Conservation (phyloP, 2,888 invertebrate genomes). For the Cremastinae sp. region DNA sequence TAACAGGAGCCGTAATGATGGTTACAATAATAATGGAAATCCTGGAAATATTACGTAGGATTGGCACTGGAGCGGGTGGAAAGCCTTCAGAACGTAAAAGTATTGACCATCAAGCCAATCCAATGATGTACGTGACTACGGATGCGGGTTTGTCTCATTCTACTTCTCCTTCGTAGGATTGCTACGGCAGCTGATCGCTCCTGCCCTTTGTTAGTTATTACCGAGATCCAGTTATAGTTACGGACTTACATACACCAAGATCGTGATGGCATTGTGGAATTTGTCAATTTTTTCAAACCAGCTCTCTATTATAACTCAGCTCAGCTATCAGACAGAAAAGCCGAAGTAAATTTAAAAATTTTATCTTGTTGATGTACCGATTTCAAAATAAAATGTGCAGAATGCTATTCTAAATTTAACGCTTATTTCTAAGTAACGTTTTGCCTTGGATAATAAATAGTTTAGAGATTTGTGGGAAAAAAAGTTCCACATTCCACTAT, state of each 20-base stretch:
- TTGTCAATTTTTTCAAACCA: constrained; percentile 28
- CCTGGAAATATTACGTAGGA: constrained; percentile 50
- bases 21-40: constrained; percentile 67
- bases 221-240: constrained; percentile 61
- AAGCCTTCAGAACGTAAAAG: constrained; percentile 39
- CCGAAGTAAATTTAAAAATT: constrained; percentile 13
- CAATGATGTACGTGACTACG: constrained; percentile 64
- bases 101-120: constrained; percentile 56
- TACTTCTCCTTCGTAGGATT: constrained; percentile 3
- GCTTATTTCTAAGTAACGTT: no score
- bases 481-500: no score
- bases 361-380: background rate
- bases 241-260: constrained; percentile 26
- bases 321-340: constrained; percentile 19
- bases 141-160: constrained; percentile 61
- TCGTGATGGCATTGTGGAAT: constrained; percentile 57
- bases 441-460: no score
- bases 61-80: constrained; percentile 20
- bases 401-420: no score
- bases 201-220: constrained; percentile 58
- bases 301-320: constrained; percentile 7
- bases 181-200: constrained; percentile 57
- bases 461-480: no score
- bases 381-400: no score
- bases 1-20: constrained; percentile 59